A percentile compares a stretch with the other conserved stretches of the same genome.
phyloP scores from a whole-genome alignment of 2,888 invertebrate species.

The Celastrina argiolus region DNA sequence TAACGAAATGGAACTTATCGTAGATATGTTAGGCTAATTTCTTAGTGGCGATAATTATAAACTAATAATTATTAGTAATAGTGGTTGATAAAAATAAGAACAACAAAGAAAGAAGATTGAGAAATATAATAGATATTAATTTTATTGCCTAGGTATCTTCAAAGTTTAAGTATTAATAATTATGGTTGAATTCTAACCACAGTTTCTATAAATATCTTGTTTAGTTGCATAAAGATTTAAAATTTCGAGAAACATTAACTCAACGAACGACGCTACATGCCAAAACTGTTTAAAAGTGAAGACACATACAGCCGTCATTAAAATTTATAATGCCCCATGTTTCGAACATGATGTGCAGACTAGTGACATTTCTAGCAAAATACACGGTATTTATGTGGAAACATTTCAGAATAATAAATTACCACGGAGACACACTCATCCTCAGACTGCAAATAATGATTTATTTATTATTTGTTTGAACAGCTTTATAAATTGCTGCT shows the following conservation, averaged over 20 bases:
- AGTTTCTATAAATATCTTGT: background rate
- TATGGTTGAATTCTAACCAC: background rate
- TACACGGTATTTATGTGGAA: slow-evolving; percentile 7
- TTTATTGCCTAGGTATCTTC: too few relatives aligned
- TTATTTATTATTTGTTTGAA: background rate
- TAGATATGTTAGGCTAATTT: too few relatives aligned
- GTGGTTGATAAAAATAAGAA: too few relatives aligned
- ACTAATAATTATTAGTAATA: too few relatives aligned
- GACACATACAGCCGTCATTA: background rate
- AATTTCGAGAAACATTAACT: background rate
- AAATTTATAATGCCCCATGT: slow-evolving; percentile 12
- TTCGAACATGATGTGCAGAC: background rate
- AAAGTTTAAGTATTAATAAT: background rate
- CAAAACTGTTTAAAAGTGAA: background rate
- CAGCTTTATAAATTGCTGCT: background rate
- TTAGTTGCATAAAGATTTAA: background rate
- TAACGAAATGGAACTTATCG: too few relatives aligned
- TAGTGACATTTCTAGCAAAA: background rate
- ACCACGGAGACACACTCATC: background rate
- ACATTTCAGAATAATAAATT: slow-evolving; percentile 8
- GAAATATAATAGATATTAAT: too few relatives aligned
- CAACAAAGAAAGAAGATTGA: too few relatives aligned
- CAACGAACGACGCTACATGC: background rate
- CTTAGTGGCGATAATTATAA: too few relatives aligned
- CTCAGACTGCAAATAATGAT: background rate